These are phyloP conservation scores for Morelia viridis DNA, from an alignment of 2,797 vertebrate species.

Conservation along the genomic window DNA sequence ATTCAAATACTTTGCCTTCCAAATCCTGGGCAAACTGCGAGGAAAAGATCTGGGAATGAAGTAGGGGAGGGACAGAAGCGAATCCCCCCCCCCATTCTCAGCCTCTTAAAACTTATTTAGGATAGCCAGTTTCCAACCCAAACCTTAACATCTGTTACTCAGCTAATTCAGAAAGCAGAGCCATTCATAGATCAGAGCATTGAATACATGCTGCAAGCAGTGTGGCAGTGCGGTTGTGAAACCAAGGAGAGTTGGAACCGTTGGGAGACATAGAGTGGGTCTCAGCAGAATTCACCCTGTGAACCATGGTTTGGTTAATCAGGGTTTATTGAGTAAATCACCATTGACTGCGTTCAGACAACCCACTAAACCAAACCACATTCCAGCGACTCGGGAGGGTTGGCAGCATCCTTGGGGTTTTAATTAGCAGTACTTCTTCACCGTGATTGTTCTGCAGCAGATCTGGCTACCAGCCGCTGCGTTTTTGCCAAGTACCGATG, in stretches of 20 bases:
- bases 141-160: background rate
- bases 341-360: background rate
- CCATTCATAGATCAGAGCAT: background rate
- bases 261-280: background rate
- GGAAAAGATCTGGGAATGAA: too few species aligned
- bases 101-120: background rate
- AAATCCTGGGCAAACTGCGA: too few species aligned
- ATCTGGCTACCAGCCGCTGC: background rate
- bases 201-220: background rate
- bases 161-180: background rate
- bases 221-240: background rate
- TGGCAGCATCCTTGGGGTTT: background rate
- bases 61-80: background rate
- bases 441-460: conserved; percentile 27
- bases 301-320: background rate
- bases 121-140: background rate
- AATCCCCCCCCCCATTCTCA: background rate
- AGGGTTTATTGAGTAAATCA: background rate
- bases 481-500: background rate
- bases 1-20: background rate
- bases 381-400: background rate
- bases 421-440: background rate
- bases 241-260: background rate
- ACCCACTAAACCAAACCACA: background rate
- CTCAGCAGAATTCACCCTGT: background rate